Conservation (phyloP, 2,888 invertebrate genomes). For the Erpobdella octoculata region DNA sequence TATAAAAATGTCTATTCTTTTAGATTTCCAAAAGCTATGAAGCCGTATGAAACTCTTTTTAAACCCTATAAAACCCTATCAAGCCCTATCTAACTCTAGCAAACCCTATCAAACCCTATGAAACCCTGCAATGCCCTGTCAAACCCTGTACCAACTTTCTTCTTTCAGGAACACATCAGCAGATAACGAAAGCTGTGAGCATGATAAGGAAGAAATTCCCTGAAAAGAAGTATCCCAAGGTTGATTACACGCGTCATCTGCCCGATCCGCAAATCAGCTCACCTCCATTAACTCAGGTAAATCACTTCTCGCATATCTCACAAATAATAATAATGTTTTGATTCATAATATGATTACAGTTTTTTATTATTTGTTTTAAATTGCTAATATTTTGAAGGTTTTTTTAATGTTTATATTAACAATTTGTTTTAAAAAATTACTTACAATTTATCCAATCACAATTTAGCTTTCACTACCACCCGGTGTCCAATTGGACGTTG, state of each 20-base stretch:
- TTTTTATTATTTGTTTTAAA: background rate
- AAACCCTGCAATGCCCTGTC: too few species aligned
- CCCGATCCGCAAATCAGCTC: background rate
- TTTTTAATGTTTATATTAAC: background rate
- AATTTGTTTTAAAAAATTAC: background rate
- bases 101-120: too few species aligned
- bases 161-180: conserved; percentile 22
- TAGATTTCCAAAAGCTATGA: too few species aligned
- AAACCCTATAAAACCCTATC: too few species aligned
- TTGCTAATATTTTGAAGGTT: background rate
- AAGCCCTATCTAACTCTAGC: too few species aligned
- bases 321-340: background rate
- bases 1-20: too few species aligned
- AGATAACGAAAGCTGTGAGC: conserved; percentile 72
- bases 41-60: too few species aligned
- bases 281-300: conserved; percentile 15
- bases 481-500: conserved; percentile 84
- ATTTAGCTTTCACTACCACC: conserved; percentile 74
- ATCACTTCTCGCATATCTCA: background rate
- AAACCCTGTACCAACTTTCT: too few species aligned
- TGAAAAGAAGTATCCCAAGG: conserved; percentile 67
- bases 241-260: conserved; percentile 47
- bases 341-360: background rate
- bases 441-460: background rate
- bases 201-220: conserved; percentile 81